A percentile compares a stretch with the other conserved stretches of the same genome.
Evolutionary conservation across 2,113 vertebrate genomes (phyloP).

Genomic region (Myotis yumanensis): DNA sequence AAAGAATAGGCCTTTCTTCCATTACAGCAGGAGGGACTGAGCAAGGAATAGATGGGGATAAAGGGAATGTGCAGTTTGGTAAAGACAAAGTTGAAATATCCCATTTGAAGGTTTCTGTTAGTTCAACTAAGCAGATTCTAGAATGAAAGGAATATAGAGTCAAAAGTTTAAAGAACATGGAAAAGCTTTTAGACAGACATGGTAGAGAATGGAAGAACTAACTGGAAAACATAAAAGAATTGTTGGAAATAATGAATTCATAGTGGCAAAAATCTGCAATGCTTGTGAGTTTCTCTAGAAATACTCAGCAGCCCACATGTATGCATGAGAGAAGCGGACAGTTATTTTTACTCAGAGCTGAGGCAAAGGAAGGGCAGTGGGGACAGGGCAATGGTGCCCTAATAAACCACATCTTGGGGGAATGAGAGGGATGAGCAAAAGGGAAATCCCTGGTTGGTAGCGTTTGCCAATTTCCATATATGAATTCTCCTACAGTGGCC

Average conservation of each 20-base stretch:
- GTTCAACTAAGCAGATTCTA: background rate
- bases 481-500: background rate
- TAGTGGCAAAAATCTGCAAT: background rate
- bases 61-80: background rate
- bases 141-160: background rate
- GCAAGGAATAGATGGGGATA: background rate
- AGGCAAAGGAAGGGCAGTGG: background rate
- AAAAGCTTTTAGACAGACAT: background rate
- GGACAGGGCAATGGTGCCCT: background rate
- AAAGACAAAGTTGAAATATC: background rate
- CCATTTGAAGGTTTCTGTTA: background rate
- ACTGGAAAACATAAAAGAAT: slow-evolving; percentile 6
- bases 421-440: background rate
- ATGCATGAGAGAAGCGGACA: background rate
- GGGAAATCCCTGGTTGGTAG: background rate
- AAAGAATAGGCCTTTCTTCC: background rate
- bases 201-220: background rate
- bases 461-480: background rate
- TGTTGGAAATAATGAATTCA: background rate
- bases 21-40: background rate
- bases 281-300: background rate
- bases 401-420: background rate
- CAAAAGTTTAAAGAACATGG: background rate
- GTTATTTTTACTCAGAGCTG: background rate
- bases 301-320: background rate